Evolutionary conservation across 2,797 vertebrate genomes (phyloP), one percentile per base, ranked within the genome.

Genomic region (Novumbra hubbsi): DNA sequence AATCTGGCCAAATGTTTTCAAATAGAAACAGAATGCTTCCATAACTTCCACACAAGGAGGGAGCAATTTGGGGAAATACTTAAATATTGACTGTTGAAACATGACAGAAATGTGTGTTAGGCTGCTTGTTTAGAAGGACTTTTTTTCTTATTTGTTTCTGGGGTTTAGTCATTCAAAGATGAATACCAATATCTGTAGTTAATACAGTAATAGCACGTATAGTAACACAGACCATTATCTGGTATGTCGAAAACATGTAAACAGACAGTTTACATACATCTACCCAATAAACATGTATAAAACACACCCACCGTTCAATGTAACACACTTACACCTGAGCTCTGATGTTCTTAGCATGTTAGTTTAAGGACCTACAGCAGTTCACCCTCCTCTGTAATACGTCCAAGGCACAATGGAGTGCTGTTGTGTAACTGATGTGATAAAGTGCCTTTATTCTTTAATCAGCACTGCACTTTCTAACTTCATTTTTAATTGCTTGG

Each of bases 401-500:
- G 73, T 83, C 81, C 74, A 71, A 86, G 76, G 75, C 72, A 90
- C 91, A 85, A 81, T 90, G 84, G 83, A 78, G 80, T 4, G 75
- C 84, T 86, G 90, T 45, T 45, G 41, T 45, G 41, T 24, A 24
- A 91, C 91, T 92, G 92, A 94, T 94, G 93, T 86, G 90, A 94
- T 94, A 93, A 93, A 95, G 93, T 90, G 94, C 93, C 92, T 94
- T 94, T 93, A 92, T 91, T 91, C 94, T 87, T 85, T 90, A 86
- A 93, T 95, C 93, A 92, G 91, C 89, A 91, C 83, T 81, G 92
- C 86, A 90, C 90, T 24, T 92, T 93, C 92, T 93, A 28, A 94
- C 91, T 94, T 94, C 92, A 91, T 92, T 95, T 84, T 94, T 96
- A 96, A 97, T 96, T 96, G 94, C 94, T 83, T 90, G 89, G 68